Evolutionary conservation across 2,797 vertebrate genomes (phyloP), one percentile per base, ranked within the genome.

Genomic region (Coranthus polyacanthus): DNA sequence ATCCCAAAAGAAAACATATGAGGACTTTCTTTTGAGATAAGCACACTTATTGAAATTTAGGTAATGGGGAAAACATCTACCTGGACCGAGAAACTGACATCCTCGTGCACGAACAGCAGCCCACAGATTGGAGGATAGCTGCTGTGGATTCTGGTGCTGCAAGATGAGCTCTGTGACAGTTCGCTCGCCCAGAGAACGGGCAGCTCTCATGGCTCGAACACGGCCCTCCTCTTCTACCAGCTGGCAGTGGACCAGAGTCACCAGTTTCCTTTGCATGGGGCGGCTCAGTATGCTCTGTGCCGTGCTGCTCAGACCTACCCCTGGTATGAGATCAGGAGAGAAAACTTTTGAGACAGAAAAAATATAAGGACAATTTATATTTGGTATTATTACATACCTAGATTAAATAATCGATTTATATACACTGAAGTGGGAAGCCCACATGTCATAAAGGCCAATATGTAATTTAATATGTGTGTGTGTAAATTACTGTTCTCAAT

Each of bases 141-240:
- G 98, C 85, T 99, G 97, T 38, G 98, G 97, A 72, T 99, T 99
- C 88, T 99, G 98, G 79, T 99, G 98, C 88, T 99, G 98, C 53
- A 99, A 94, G 86, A 99, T 99, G 84, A 99, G 98, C 68, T 99
- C 98, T 0, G 98, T 99, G 81, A 99, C 98, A 0, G 98, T 99
- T 32, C 98, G 93, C 88, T 99, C 98, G 1, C 98, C 98, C 62
- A 99, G 93, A 0, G 98, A 99, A 12, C 98, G 96, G 0, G 98
- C 98, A 0, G 98, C 98, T 83, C 98, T 95, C 97, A 98, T 99
- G 73, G 98, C 98, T 81, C 98, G 93, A 17, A 99, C 95, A 0
- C 98, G 94, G 18, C 98, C 98, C 85, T 99, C 98, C 88, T 99
- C 98, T 61, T 99, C 98, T 81, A 99, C 98, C 22, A 99, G 94